Evolutionary conservation across 1,140 invertebrate genomes (phyloP), one percentile per base, ranked within the genome.

Genomic region (Caenorhabditis inopinata): DNA sequence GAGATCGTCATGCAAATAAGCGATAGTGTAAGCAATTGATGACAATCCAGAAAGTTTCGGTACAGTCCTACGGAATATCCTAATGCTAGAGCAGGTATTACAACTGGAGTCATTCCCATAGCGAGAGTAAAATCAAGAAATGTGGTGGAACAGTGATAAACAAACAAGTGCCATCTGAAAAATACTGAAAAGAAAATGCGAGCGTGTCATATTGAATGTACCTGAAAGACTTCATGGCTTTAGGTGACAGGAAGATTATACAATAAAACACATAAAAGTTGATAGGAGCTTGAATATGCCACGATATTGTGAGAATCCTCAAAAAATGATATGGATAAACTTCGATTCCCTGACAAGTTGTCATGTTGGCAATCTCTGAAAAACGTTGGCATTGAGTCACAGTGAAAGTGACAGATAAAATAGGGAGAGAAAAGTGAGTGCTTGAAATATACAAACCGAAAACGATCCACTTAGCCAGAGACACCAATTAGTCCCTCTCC

Each of bases 381-480:
- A 68, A 12, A 51, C 7, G n/a, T 25, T 5, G 2, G 12, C 27
- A 58, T 58, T 4, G 18, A 32, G 27, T 32, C 27, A 58, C 29
- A 58, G 53, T 58, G 53, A 58, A 68, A 68, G 58, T 38, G 32
- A 21, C 9, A 68, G 58, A 38, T 12, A 38, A 21, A 21, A 38
- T 9, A 68, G 51, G 7, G 4, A 23, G 21, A 38, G 58, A 38
- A 38, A 38, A 68, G 58, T 68, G 58, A 68, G 58, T 68, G 58
- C 58, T 68, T 68, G 58, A 68, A 68, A 68, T 32, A 68, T 68
- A 68, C 58, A 68, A 68, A 58, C 29, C 49, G 49, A 51, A 51
- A 58, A 58, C 58, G 58, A 68, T 68, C 58, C 58, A 68, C 58
- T 68, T 32, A 68, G 58, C 38, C 58, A 68, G 38, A 21, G 58